Conservation (phyloP, 2,888 invertebrate genomes). For the Dysmachus trigonus region DNA sequence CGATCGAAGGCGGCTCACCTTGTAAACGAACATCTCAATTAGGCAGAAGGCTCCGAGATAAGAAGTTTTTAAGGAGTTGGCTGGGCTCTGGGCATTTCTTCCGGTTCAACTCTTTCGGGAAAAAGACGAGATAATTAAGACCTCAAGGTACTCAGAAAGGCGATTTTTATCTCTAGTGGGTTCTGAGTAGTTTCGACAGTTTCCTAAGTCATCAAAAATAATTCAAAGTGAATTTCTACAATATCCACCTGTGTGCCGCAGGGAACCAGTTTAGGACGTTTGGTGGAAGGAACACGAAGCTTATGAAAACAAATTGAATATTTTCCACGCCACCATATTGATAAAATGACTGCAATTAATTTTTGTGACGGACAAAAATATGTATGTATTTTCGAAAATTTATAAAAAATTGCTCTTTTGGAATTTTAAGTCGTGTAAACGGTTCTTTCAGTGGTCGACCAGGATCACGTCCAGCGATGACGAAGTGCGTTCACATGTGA, state of each 20-base stretch:
- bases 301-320: background rate
- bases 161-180: conserved; percentile 14
- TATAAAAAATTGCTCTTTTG: background rate
- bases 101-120: background rate
- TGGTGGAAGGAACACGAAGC: background rate
- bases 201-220: conserved; percentile 27
- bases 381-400: background rate
- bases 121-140: background rate
- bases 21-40: background rate
- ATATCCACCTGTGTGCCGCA: background rate
- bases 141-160: background rate
- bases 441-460: background rate
- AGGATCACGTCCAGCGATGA: background rate
- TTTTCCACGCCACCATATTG: background rate
- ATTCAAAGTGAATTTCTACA: background rate
- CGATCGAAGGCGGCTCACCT: background rate
- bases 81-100: background rate
- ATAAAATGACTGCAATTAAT: conserved; percentile 8
- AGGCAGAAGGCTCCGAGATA: background rate
- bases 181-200: background rate
- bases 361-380: background rate
- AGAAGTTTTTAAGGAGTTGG: background rate
- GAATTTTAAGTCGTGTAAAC: background rate
- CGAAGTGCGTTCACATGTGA: conserved; percentile 9
- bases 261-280: background rate